Evolutionary conservation across 2,797 vertebrate species (phyloP).

Genomic region (Lindbergichthys nudifrons): DNA sequence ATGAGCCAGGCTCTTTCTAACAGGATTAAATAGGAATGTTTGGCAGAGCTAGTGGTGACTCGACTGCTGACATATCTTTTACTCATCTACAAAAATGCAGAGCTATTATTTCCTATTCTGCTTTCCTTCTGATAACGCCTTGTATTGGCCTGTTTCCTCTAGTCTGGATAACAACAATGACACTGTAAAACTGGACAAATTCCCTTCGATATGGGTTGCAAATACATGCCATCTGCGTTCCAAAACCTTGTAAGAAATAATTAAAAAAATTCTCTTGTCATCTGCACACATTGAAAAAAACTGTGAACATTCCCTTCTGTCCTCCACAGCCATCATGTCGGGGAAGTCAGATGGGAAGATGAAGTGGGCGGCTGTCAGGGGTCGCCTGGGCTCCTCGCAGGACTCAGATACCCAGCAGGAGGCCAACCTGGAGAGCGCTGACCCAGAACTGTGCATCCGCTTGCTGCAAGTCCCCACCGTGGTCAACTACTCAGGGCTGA

Average conservation of each 20-base stretch:
- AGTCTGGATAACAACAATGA: conserved; percentile 33
- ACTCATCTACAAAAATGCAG: conserved; percentile 62
- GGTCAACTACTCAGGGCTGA: conserved; percentile 96
- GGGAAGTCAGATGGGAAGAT: conserved; percentile 88
- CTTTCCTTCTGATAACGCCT: conserved; percentile 62
- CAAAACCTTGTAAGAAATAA: conserved; percentile 2
- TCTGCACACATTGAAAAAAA: conserved; percentile 1
- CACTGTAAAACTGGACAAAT: conserved; percentile 9
- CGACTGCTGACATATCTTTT: conserved; percentile 69
- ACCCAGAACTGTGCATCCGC: conserved; percentile 95
- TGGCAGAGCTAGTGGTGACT: conserved; percentile 60
- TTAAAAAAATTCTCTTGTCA: not conserved
- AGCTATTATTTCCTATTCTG: conserved; percentile 69
- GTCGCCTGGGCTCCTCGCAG: conserved; percentile 90
- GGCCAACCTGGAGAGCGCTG: conserved; percentile 95
- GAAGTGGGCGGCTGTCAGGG: conserved; percentile 93
- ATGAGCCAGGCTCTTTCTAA: conserved; percentile 42
- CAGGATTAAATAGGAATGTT: conserved; percentile 77
- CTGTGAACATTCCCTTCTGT: conserved; percentile 12
- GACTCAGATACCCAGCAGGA: conserved; percentile 90
- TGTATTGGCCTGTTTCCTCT: conserved; percentile 62
- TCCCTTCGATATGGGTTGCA: conserved; percentile 2
- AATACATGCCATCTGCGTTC: conserved; percentile 27
- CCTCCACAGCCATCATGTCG: conserved; percentile 86
- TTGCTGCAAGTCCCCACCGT: conserved; percentile 95